Base-by-base conservation (phyloP, 2,888 invertebrate genomes). In the Archaeoteleia sp. region DNA sequence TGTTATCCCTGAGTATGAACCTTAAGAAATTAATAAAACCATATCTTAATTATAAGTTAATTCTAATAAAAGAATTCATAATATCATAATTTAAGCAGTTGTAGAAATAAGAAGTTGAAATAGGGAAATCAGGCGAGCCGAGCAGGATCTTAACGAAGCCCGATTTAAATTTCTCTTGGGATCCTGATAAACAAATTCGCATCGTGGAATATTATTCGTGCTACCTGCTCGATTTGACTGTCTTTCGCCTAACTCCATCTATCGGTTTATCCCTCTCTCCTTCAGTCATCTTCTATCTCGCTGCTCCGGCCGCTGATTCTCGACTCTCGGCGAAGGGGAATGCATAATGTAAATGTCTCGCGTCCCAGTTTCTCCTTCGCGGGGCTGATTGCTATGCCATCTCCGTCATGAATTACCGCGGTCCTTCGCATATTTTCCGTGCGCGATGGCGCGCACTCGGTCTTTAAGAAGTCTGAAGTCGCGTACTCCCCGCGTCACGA, bases 291-390 rank as follows among this genome's bases (percentile, higher is more conserved):
- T 34, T 35, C 57, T 40, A 43, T 53, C 61, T 32, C 54, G 8
- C 40, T 67, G 48, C 48, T 45, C 42, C 53, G 32, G 39, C 34
- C 39, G 45, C 42, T 34, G 25, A 55, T 39, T 65, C 68, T 57
- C 57, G 29, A 55, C 40, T 66, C 66, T 66, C 66, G 68, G 65
- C 70, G 39, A 40, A 53, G 46, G 40, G 73, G 73, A 75, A 75
- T 79, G 78, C 78, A 79, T 79, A 79, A 79, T 79, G 79, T 77
- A 79, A 78, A 77, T 74, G 74, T 74, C 74, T 71, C 72, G 75
- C 74, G 78, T 71, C 77, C 79, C 63, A 79, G 76, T 79, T 79
- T 78, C 71, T 57, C 42, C 58, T 48, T 48, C 58, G 40, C 35
- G 58, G 66, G 70, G 76, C 74, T 78, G 78, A 79, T 78, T 78